Base-by-base conservation (phyloP, 2,113 vertebrate species). In the Podarcis cretensis region DNA sequence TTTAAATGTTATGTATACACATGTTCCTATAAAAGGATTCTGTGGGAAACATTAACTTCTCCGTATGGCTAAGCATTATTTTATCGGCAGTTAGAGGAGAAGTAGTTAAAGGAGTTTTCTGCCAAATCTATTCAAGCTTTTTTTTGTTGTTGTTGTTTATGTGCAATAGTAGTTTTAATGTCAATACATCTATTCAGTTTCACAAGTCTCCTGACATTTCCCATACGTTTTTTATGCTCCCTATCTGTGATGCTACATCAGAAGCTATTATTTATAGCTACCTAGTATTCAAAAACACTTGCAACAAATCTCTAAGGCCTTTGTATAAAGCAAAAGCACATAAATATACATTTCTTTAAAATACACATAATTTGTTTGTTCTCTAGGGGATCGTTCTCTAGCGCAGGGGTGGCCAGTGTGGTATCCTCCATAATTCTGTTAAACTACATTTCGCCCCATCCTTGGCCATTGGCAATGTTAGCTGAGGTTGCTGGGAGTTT, bases 121-220 rank as follows among this genome's bases (percentile, higher is more conserved):
- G 59, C 93, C 91, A 92, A 90, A 94, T 89, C 90, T 88, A 0
- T 90, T 63, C 12, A 6, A 82, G 30, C 5, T 4, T 6, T 89
- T 89, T 74, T 85, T 54, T 54, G 48, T 74, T 83, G 43, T 48
- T 48, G 43, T 54, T 90, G 25, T 83, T 91, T 93, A 81, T 74
- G 32, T 0, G 0, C 69, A 43, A 20, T 68, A 54, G 23, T 59
- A 87, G 71, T 65, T 93, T 93, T 87, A 92, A 89, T 90, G 92
- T 68, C 59, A 91, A 89, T 93, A 89, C 84, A 87, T 95, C 91
- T 92, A 89, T 90, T 94, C 92, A 71, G n/a, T 92, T 95, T 88
- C 37, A 4, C 66, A 90, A 83, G 77, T 71, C 16, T 25, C 94
- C 90, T 90, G 88, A 90, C 87, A 93, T 69, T 94, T 94, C 63